These are phyloP conservation scores for Drosophila baimaii DNA, from an alignment of 1,140 invertebrate species.

Conservation along the genomic window DNA sequence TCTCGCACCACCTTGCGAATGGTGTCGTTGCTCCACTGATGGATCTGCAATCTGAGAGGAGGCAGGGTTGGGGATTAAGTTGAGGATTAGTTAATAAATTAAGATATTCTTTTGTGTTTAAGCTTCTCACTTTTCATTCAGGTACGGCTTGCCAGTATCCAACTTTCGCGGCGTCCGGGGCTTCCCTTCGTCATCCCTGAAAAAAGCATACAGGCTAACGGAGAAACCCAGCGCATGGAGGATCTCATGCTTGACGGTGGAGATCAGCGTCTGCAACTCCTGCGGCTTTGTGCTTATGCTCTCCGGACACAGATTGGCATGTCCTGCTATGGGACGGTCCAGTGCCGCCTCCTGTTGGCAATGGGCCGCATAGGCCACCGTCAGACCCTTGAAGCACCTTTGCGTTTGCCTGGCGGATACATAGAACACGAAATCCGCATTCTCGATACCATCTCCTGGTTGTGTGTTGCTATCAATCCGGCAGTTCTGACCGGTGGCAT, in stretches of 20 bases:
- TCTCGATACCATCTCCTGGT: conserved; percentile 89
- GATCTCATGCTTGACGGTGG: conserved; percentile 99
- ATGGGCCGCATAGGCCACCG: conserved; percentile 98
- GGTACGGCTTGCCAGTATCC: conserved; percentile 93
- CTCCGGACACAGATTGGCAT: conserved; percentile 98
- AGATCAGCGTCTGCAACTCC: conserved; percentile 96
- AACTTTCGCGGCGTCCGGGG: conserved; percentile 92
- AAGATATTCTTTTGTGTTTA: conserved; percentile 80
- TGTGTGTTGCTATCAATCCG: conserved; percentile 84
- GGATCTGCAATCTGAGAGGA: conserved; percentile 90
- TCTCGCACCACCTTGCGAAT: conserved; percentile 91
- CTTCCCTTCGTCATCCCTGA: conserved; percentile 91
- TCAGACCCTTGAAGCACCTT: conserved; percentile 94
- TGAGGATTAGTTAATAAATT: not conserved
- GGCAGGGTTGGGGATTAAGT: not conserved
- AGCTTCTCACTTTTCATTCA: conserved; percentile 92
- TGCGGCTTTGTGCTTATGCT: conserved; percentile 96
- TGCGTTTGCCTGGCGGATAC: conserved; percentile 97
- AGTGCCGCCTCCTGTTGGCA: conserved; percentile 97
- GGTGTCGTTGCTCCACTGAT: conserved; percentile 96
- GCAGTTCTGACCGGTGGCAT: conserved; percentile 93
- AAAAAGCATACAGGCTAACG: conserved; percentile 96
- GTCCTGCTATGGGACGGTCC: conserved; percentile 98
- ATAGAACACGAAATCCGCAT: conserved; percentile 98
- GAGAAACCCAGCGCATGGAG: conserved; percentile 98